These are phyloP conservation scores for Urocynchramus pylzowi DNA, from an alignment of 2,113 vertebrate species.

Conservation along the genomic window DNA sequence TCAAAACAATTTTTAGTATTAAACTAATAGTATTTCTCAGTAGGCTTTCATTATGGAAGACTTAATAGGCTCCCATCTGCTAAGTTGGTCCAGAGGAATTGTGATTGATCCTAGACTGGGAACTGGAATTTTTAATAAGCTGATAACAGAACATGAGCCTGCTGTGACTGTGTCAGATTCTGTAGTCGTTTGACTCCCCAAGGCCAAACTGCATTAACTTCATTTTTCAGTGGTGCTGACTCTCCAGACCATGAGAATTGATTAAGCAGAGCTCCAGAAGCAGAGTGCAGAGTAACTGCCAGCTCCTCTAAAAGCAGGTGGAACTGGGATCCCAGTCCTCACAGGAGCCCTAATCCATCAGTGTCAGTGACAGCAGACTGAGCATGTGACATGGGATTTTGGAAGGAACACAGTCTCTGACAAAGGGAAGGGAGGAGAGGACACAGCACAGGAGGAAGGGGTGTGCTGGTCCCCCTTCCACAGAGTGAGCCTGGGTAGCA, in stretches of 20 bases:
- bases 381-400: not conserved
- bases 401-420: not conserved
- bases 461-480: not conserved
- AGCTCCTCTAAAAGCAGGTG: not conserved
- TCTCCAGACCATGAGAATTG: not conserved
- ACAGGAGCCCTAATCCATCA: not conserved
- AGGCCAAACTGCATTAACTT: not conserved
- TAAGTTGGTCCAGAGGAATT: slow-evolving; percentile 22
- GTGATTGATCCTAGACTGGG: not conserved
- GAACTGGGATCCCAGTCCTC: not conserved
- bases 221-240: not conserved
- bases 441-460: not conserved
- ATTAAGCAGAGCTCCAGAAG: not conserved
- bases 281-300: not conserved
- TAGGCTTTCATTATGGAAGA: slow-evolving; percentile 15
- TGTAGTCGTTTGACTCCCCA: not conserved
- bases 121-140: not conserved
- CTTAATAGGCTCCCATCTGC: slow-evolving; percentile 23
- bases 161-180: not conserved
- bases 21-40: not conserved
- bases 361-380: not conserved
- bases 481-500: not conserved
- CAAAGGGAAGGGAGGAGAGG: not conserved
- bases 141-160: slow-evolving; percentile 3
- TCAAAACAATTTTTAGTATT: slow-evolving; percentile 8